phyloP scores from a whole-genome alignment of 1,140 invertebrate genomes.

The Coenobita brevimanus region DNA sequence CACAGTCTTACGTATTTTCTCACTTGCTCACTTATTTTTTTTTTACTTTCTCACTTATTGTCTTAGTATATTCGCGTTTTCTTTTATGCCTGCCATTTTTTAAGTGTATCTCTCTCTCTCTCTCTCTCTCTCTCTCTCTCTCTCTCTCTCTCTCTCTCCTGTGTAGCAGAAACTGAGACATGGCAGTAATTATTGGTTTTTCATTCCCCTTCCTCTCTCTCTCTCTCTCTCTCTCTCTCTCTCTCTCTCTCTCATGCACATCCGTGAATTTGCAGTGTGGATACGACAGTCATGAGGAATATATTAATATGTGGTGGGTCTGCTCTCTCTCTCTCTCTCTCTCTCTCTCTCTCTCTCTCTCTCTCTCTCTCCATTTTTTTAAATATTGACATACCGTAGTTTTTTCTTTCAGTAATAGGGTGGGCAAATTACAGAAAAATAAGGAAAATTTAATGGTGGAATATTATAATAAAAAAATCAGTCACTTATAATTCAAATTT shows the following conservation, averaged over 20 bases:
- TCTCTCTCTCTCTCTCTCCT: slow-evolving; percentile 39
- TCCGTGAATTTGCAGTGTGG: slow-evolving; percentile 3
- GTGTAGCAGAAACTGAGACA: too few relatives aligned
- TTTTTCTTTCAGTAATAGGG: too few relatives aligned
- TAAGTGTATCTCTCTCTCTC: slow-evolving; percentile 49
- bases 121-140: slow-evolving; percentile 36
- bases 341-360: slow-evolving; percentile 35
- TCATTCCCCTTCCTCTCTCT: background rate
- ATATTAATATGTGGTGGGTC: too few relatives aligned
- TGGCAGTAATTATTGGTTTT: too few relatives aligned
- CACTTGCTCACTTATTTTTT: too few relatives aligned
- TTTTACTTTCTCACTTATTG: background rate
- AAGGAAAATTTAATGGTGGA: too few relatives aligned
- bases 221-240: slow-evolving; percentile 1
- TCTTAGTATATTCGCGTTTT: slow-evolving; percentile 55
- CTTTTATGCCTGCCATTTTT: slow-evolving; percentile 49
- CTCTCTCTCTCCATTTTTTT: slow-evolving; percentile 13
- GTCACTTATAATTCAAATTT: too few relatives aligned
- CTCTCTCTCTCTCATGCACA: background rate
- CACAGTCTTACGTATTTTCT: background rate
- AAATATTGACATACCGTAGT: background rate
- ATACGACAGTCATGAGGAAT: too few relatives aligned
- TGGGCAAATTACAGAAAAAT: too few relatives aligned
- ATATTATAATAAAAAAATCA: too few relatives aligned
- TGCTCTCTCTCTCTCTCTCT: slow-evolving; percentile 34